These are phyloP conservation scores for Mayetiola destructor DNA, from an alignment of 2,888 invertebrate genomes.

Conservation along the genomic window DNA sequence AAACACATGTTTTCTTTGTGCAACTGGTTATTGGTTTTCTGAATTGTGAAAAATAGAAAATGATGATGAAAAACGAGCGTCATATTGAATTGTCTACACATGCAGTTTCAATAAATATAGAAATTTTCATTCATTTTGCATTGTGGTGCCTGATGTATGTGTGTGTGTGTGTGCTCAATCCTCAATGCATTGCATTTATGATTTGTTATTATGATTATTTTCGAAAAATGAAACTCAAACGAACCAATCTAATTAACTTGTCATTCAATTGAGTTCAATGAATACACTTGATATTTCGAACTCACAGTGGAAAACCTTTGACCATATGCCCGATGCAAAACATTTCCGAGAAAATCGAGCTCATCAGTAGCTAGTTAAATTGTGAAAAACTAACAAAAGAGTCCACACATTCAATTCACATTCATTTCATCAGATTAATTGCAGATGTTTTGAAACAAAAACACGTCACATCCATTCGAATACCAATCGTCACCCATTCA, in stretches of 20 bases:
- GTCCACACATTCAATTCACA: background rate
- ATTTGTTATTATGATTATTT: background rate
- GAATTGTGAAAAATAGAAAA: background rate
- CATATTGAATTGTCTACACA: background rate
- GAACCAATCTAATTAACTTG: constrained; percentile 3
- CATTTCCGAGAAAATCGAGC: background rate
- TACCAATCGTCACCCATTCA: too few species aligned
- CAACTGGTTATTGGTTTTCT: too few species aligned
- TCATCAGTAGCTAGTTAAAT: background rate
- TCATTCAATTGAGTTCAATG: background rate
- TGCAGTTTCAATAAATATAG: background rate
- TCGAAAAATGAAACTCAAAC: background rate
- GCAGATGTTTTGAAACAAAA: constrained; percentile 5
- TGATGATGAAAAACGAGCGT: background rate
- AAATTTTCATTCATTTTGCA: background rate
- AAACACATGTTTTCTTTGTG: too few species aligned
- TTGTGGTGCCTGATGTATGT: background rate
- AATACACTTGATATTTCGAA: too few species aligned
- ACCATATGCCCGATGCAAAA: background rate
- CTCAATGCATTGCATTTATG: background rate
- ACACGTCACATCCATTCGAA: background rate
- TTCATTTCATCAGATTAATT: background rate
- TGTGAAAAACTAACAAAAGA: background rate
- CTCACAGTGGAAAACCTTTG: background rate
- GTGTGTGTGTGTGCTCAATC: background rate